Percentiles rank a stretch among this genome's conserved stretches.
Conservation (phyloP, 1,140 invertebrate species). For the Dolichoris vasculosae region DNA sequence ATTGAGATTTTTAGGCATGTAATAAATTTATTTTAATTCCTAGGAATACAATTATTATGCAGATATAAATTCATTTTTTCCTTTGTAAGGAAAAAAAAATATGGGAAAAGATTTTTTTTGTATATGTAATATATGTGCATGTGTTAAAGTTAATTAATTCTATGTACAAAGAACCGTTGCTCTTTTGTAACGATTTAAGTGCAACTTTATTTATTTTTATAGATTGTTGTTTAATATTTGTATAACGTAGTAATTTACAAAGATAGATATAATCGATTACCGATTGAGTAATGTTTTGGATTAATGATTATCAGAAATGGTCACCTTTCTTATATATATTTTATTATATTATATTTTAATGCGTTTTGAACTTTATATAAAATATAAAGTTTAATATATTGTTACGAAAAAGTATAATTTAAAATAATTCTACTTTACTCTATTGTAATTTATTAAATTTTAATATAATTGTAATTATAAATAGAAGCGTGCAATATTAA, state of each 20-base stretch:
- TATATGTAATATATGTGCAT: neutral
- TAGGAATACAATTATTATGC: neutral
- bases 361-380: neutral
- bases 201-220: neutral
- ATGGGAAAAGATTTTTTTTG: neutral
- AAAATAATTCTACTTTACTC: neutral
- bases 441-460: neutral
- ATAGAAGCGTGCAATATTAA: slow-evolving; percentile 27
- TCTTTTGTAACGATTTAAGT: neutral
- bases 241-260: neutral
- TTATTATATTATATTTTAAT: slow-evolving; percentile 15
- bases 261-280: slow-evolving; percentile 15
- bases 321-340: neutral
- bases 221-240: neutral
- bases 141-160: neutral
- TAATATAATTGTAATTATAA: neutral
- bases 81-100: neutral
- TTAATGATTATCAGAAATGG: neutral
- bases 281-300: neutral
- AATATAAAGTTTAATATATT: neutral
- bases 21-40: neutral
- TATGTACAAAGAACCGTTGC: neutral
- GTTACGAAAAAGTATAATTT: neutral
- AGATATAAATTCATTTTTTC: neutral
- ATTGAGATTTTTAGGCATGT: slow-evolving; percentile 6